phyloP scores from a whole-genome alignment of 2,797 vertebrate species.

The Antennarius maculatus region DNA sequence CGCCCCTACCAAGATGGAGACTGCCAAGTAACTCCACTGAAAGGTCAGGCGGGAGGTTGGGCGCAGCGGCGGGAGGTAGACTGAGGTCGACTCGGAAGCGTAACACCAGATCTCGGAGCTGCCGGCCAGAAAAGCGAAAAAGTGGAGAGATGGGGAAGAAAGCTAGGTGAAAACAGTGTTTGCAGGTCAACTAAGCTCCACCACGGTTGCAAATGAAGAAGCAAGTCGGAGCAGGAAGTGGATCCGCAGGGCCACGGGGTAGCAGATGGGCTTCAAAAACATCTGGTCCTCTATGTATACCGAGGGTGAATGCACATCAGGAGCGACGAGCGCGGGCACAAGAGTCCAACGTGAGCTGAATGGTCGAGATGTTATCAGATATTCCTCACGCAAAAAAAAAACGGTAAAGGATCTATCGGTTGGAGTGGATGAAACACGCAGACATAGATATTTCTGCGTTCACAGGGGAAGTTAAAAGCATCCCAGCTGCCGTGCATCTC shows the following conservation, averaged over 20 bases:
- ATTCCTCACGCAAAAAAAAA: not conserved
- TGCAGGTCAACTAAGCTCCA: constrained; percentile 34
- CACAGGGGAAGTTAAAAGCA: no score
- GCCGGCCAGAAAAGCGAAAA: constrained; percentile 5
- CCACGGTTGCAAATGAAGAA: constrained; percentile 48
- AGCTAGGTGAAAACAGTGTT: constrained; percentile 24
- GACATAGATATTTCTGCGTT: no score
- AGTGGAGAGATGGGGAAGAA: constrained; percentile 1
- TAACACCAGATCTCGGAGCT: constrained; percentile 27
- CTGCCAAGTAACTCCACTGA: constrained; percentile 42
- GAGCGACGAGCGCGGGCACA: constrained; percentile 18
- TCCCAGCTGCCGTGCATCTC: no score
- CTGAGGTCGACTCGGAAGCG: constrained; percentile 24
- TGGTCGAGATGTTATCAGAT: not conserved
- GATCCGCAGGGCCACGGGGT: constrained; percentile 26
- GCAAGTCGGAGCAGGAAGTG: constrained; percentile 36
- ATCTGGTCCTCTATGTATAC: constrained; percentile 37
- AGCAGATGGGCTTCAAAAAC: constrained; percentile 50
- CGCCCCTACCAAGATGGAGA: constrained; percentile 49
- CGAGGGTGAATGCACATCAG: constrained; percentile 34
- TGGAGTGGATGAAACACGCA: no score
- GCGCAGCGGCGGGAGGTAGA: constrained; percentile 31
- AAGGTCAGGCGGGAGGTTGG: constrained; percentile 55
- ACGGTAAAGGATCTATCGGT: not conserved
- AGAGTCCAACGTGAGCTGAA: not conserved